Percentiles rank a stretch among this genome's conserved stretches.
phyloP scores from a whole-genome alignment of 2,113 vertebrate species.

The Puffinus mauretanicus region DNA sequence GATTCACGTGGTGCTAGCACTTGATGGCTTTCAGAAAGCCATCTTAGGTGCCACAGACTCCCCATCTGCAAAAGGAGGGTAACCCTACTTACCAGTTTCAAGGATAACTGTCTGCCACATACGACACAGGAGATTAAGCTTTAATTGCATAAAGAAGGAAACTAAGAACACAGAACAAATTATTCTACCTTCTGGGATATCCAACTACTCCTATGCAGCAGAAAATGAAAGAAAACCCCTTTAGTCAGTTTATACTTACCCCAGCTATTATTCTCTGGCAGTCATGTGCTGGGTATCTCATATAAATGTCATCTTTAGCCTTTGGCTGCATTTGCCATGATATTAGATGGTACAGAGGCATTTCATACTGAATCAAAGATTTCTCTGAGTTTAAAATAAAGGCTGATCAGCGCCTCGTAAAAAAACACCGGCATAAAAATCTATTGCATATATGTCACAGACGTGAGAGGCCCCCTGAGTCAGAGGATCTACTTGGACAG shows the following conservation, averaged over 20 bases:
- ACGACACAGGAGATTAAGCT: background rate
- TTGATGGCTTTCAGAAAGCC: background rate
- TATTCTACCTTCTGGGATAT: background rate
- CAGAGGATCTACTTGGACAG: background rate
- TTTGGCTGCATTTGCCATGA: background rate
- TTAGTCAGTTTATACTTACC: background rate
- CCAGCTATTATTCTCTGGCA: background rate
- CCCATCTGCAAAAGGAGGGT: background rate
- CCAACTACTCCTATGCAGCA: background rate
- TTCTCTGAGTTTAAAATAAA: background rate
- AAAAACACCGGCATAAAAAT: background rate
- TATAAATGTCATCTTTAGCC: background rate
- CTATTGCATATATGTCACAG: background rate
- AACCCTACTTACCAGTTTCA: background rate
- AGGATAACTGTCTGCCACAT: background rate
- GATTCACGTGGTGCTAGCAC: background rate
- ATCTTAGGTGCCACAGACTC: background rate
- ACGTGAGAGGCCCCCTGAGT: background rate
- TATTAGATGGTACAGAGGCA: background rate
- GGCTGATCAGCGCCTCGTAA: background rate
- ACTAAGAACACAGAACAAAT: slow-evolving; percentile 21
- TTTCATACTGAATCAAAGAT: background rate
- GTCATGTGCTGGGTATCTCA: background rate
- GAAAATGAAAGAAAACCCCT: background rate
- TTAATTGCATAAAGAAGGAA: background rate